Conservation (phyloP, 2,888 invertebrate genomes). For the Apodemia mormo region DNA sequence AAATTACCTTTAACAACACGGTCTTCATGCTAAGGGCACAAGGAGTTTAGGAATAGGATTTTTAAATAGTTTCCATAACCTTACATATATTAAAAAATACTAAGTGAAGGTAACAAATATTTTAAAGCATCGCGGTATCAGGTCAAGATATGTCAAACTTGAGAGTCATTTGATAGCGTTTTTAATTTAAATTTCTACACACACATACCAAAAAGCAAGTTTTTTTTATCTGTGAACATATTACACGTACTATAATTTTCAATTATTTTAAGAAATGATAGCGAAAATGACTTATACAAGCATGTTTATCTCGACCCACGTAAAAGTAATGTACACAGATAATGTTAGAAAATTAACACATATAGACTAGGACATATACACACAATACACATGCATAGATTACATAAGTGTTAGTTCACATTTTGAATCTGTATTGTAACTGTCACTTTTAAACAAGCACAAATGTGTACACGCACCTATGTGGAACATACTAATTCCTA, state of each 20-base stretch:
- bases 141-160: slow-evolving; percentile 41
- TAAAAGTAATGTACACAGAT: slow-evolving; percentile 33
- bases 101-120: slow-evolving; percentile 41
- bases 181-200: not conserved
- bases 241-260: slow-evolving; percentile 21
- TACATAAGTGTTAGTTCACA: not conserved
- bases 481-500: not conserved
- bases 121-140: slow-evolving; percentile 40
- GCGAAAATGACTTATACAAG: slow-evolving; percentile 38
- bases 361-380: slow-evolving; percentile 39
- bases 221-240: slow-evolving; percentile 27
- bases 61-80: slow-evolving; percentile 39
- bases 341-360: slow-evolving; percentile 35
- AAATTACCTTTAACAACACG: slow-evolving; percentile 69
- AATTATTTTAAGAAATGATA: not conserved
- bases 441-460: not conserved
- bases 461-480: not conserved
- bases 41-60: slow-evolving; percentile 52
- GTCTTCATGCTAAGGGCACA: slow-evolving; percentile 70
- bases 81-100: slow-evolving; percentile 32
- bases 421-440: not conserved
- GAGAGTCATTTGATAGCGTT: slow-evolving; percentile 31
- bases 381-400: slow-evolving; percentile 26
- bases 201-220: slow-evolving; percentile 40
- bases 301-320: slow-evolving; percentile 40